Conservation (phyloP, 2,797 vertebrate genomes). For the Gambelia wislizenii region DNA sequence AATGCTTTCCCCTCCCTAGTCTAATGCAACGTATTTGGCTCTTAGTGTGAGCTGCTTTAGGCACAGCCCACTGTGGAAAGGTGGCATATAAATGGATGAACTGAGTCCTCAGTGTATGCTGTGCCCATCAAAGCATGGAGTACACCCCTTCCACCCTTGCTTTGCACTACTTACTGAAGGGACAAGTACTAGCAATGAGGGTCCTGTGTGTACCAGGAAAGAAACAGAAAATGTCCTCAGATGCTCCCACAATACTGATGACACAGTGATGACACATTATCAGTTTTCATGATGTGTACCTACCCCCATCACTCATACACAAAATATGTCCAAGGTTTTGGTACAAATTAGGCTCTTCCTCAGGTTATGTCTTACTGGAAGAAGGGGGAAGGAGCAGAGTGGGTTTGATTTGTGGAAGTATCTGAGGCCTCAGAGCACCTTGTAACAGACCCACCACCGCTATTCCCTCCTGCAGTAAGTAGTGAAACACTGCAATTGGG, state of each 20-base stretch:
- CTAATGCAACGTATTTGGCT: too few relatives aligned
- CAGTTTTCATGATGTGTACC: background rate
- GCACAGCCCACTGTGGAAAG: too few relatives aligned
- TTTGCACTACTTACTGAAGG: background rate
- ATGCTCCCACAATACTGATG: too few relatives aligned
- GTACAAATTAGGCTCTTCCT: background rate
- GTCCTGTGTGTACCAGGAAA: background rate
- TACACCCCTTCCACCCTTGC: too few relatives aligned
- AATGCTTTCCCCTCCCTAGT: too few relatives aligned
- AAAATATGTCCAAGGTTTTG: background rate
- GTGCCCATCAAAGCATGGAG: background rate
- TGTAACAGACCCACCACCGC: too few relatives aligned
- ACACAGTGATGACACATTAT: background rate
- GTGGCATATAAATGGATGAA: too few relatives aligned
- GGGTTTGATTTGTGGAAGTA: background rate
- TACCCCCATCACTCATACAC: background rate
- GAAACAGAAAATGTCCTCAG: background rate
- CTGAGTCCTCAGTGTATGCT: background rate
- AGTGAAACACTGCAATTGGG: background rate
- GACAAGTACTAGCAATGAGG: background rate
- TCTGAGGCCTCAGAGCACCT: background rate
- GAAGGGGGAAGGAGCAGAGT: background rate
- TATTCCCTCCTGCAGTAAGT: background rate
- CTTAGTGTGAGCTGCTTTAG: too few relatives aligned
- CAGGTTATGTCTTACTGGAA: background rate